Conservation (phyloP, 1,140 invertebrate species). For the Asobara japonica region DNA sequence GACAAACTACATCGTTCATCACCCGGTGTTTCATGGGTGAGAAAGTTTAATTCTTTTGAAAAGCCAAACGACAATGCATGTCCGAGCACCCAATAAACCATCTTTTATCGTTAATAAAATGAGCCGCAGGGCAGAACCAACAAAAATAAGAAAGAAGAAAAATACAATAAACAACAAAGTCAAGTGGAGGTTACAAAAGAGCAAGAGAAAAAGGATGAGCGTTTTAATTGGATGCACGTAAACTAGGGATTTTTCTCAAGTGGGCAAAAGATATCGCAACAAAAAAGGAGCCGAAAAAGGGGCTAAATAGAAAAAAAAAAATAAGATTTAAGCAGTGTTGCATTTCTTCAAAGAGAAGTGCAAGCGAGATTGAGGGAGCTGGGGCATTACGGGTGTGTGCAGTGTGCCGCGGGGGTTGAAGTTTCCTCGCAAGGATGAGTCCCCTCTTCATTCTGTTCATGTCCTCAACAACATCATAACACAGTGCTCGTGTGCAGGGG, state of each 20-base stretch:
- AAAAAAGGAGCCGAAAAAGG: background rate
- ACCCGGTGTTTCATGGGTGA: background rate
- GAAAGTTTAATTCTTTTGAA: constrained; percentile 8
- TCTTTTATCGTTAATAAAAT: background rate
- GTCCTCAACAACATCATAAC: background rate
- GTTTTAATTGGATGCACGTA: constrained; percentile 1
- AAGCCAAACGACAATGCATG: background rate
- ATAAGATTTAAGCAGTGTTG: background rate
- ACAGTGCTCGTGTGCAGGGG: constrained; percentile 1
- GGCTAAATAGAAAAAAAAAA: background rate
- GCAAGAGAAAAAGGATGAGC: background rate
- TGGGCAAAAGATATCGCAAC: background rate
- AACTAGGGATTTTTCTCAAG: background rate
- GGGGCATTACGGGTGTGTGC: background rate
- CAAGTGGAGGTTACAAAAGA: background rate
- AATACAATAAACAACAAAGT: background rate
- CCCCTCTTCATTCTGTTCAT: background rate
- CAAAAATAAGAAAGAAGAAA: background rate
- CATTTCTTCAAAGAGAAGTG: background rate
- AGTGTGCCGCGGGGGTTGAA: background rate
- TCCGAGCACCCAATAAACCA: background rate
- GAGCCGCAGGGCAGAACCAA: background rate
- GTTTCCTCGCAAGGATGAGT: background rate
- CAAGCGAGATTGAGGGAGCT: background rate
- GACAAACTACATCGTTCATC: constrained; percentile 1